Evolutionary conservation across 2,888 invertebrate genomes (phyloP).

Genomic region (Amphipyra berbera): DNA sequence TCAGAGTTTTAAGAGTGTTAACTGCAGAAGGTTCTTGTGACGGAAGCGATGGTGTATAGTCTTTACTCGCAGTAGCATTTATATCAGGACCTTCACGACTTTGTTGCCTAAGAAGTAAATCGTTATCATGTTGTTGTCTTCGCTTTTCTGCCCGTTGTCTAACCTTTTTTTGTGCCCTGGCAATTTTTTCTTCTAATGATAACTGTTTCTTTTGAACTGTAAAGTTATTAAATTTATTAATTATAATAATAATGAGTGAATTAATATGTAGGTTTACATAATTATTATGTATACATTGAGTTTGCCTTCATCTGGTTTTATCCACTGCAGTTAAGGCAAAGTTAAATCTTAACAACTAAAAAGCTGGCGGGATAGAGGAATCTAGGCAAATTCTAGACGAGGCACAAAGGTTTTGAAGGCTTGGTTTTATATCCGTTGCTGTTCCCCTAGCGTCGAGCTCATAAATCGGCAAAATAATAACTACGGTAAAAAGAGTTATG

Average conservation of each 20-base stretch:
- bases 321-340: too few relatives aligned
- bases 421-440: too few relatives aligned
- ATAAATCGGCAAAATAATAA: too few relatives aligned
- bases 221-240: slow-evolving; percentile 46
- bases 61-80: slow-evolving; percentile 3
- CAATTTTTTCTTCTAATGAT: slow-evolving; percentile 77
- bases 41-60: neutral
- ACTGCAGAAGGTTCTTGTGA: slow-evolving; percentile 6
- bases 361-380: too few relatives aligned
- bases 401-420: too few relatives aligned
- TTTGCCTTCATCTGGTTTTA: too few relatives aligned
- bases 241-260: neutral
- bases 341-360: too few relatives aligned
- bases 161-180: slow-evolving; percentile 75
- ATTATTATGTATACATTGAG: too few relatives aligned
- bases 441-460: too few relatives aligned
- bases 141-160: slow-evolving; percentile 71
- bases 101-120: slow-evolving; percentile 25
- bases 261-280: too few relatives aligned
- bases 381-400: too few relatives aligned
- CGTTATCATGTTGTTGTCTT: slow-evolving; percentile 58
- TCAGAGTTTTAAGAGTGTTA: slow-evolving; percentile 37
- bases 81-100: slow-evolving; percentile 1
- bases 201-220: slow-evolving; percentile 66
- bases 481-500: too few relatives aligned